Evolutionary conservation across 2,113 vertebrate genomes (phyloP), one percentile per base, ranked within the genome.

Genomic region (Sorex fumeus): DNA sequence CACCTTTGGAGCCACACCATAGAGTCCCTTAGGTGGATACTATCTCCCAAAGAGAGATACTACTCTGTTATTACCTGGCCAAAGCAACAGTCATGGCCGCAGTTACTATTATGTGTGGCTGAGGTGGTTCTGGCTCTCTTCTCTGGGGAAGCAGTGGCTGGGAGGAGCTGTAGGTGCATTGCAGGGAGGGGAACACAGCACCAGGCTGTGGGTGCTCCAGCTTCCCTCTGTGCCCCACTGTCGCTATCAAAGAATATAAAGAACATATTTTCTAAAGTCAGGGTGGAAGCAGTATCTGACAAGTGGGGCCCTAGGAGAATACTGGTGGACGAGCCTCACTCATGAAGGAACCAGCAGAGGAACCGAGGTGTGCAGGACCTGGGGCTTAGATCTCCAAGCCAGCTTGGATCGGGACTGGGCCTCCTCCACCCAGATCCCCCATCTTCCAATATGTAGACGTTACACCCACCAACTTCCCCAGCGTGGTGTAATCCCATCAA

Each of bases 1-100:
- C 95, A 96, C 92, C 96, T 97, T 91, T 91, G 30, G 87, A 92
- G 88, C 77, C 92, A 93, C 95, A 57, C 69, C 10, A 19, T 4
- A 82, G 75, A 88, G 77, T 94, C 82, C 32, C 84, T 80, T 94
- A 91, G 62, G 69, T 84, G 80, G 34, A 84, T 94, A 50, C 47
- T 50, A 50, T 50, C 13, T 50, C 47, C 47, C 47, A 50, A 50
- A 50, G 47, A 50, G 47, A 50, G 47, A 50, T 10, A 50, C 10
- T 50, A 50, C 9, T 50, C 47, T 50, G 47, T 10, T 50, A 50
- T 50, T 50, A 50, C 76, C 88, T 93, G 84, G 88, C 86, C 87
- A 80, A 91, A 93, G 32, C 23, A 45, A 72, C 64, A 18, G 27
- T 75, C 2, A 74, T 30, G 30, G 3, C 10, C 30, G 25, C 27